Conservation (phyloP, 2,888 invertebrate species). For the Callyntrura sp. region DNA sequence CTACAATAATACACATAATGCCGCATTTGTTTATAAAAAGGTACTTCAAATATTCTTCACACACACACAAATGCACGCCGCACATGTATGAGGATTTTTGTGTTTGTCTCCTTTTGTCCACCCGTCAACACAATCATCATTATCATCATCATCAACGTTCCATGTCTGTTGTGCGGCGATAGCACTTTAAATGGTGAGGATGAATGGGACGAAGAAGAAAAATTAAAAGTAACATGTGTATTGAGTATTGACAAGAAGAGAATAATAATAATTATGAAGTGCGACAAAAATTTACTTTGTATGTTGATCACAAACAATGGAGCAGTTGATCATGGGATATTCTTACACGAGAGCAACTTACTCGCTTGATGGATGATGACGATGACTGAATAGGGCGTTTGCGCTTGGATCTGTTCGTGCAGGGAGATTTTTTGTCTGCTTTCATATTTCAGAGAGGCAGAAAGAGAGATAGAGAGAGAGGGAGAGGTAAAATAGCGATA, state of each 20-base stretch:
- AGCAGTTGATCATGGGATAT: slow-evolving; percentile 32
- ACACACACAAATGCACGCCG: no score
- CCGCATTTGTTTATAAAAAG: slow-evolving; percentile 19
- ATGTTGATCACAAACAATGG: slow-evolving; percentile 32
- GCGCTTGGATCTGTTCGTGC: slow-evolving; percentile 16
- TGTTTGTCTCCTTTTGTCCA: slow-evolving; percentile 43
- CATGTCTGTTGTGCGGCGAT: no score
- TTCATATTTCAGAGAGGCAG: not conserved
- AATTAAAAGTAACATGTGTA: slow-evolving; percentile 36
- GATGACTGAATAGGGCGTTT: not conserved
- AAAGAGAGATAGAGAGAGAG: not conserved
- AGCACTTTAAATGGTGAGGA: not conserved
- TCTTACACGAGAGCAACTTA: not conserved
- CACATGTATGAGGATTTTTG: not conserved
- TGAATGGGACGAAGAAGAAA: slow-evolving; percentile 40
- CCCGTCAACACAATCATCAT: slow-evolving; percentile 46
- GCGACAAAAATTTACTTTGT: slow-evolving; percentile 33
- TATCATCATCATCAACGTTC: not conserved
- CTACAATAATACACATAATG: slow-evolving; percentile 1
- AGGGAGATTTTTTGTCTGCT: not conserved
- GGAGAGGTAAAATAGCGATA: not conserved
- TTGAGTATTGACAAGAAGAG: slow-evolving; percentile 47
- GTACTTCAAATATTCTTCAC: slow-evolving; percentile 27
- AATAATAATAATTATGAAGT: slow-evolving; percentile 46
- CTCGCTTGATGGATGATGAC: not conserved